Percentiles rank a stretch among this genome's conserved stretches.
Evolutionary conservation across 2,797 vertebrate species (phyloP).

Genomic region (Mus minutoides): DNA sequence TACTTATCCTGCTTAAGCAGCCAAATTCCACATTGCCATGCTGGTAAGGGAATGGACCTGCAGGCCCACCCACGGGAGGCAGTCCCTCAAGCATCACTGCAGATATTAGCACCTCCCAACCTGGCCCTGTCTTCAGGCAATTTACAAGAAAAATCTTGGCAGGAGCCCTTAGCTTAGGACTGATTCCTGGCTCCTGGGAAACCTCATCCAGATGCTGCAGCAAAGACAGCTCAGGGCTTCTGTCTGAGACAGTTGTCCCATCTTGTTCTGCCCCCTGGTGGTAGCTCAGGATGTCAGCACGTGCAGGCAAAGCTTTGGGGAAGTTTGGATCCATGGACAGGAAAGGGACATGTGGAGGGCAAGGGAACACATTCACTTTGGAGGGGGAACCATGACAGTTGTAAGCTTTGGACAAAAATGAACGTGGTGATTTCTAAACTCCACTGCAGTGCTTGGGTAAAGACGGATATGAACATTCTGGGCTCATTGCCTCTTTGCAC

Average conservation of each 20-base stretch:
- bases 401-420: background rate
- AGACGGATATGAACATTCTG: background rate
- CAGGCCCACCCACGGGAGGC: background rate
- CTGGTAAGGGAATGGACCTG: no score
- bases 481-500: background rate
- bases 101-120: background rate
- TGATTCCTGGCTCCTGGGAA: background rate
- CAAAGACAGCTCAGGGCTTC: background rate
- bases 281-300: background rate
- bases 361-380: background rate
- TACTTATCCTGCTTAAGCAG: background rate
- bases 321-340: background rate
- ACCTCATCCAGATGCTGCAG: background rate
- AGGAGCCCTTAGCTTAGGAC: background rate
- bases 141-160: background rate
- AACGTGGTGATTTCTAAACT: background rate
- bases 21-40: background rate
- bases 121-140: background rate
- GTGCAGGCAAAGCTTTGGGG: background rate
- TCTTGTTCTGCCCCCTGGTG: slow-evolving; percentile 2
- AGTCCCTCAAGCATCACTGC: background rate
- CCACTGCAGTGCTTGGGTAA: background rate
- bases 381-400: background rate
- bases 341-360: background rate
- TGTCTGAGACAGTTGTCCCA: no score